Evolutionary conservation across 2,113 vertebrate genomes (phyloP).

Genomic region (Blennius ocellaris): DNA sequence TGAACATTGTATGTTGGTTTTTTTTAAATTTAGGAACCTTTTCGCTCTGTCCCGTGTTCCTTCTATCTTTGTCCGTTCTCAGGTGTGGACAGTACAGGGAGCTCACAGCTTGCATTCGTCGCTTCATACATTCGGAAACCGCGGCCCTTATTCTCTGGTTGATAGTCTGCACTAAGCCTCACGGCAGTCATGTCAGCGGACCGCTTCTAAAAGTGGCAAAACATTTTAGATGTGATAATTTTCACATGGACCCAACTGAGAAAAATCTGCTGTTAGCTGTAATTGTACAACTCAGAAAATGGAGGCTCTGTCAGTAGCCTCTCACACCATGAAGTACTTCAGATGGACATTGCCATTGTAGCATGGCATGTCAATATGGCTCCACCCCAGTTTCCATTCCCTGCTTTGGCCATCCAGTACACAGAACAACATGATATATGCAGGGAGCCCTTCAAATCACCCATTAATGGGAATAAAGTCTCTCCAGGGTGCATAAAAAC

Average conservation of each 20-base stretch:
- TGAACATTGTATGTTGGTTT: conserved; percentile 50
- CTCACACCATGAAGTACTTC: neutral
- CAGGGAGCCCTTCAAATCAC: conserved; percentile 32
- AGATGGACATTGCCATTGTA: conserved; percentile 16
- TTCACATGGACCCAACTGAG: conserved; percentile 13
- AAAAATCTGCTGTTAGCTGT: conserved; percentile 16
- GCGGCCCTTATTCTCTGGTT: conserved; percentile 25
- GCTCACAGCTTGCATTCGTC: conserved; percentile 46
- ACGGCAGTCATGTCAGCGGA: conserved; percentile 25
- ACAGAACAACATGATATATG: neutral
- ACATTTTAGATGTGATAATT: conserved; percentile 2
- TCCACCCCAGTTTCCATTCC: neutral
- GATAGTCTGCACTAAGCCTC: conserved; percentile 6
- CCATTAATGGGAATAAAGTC: conserved; percentile 4
- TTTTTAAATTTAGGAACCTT: conserved; percentile 41
- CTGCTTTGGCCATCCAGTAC: conserved; percentile 10
- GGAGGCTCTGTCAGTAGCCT: conserved; percentile 5
- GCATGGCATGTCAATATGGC: neutral
- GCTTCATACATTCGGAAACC: conserved; percentile 18
- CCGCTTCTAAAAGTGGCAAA: conserved; percentile 5
- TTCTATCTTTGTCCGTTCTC: conserved; percentile 64
- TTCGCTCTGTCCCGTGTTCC: conserved; percentile 45
- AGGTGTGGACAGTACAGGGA: conserved; percentile 75
- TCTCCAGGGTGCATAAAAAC: conserved; percentile 20
- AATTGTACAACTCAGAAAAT: conserved; percentile 20